A percentile compares a stretch with the other conserved stretches of the same genome.
Conservation (phyloP, 2,113 vertebrate genomes). For the Perca flavescens region DNA sequence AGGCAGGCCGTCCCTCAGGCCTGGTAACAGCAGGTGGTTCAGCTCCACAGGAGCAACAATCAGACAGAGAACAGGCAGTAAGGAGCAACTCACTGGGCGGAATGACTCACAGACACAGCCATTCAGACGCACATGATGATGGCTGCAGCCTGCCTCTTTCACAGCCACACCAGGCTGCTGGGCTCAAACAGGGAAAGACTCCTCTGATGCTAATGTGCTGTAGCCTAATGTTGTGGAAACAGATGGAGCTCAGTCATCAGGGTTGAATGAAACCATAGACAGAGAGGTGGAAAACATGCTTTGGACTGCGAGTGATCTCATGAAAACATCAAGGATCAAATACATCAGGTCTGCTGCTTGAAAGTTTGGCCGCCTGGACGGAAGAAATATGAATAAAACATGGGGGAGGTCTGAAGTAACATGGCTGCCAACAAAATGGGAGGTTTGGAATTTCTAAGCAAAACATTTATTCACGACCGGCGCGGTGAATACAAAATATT, state of each 20-base stretch:
- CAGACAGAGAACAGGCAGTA: constrained; percentile 61
- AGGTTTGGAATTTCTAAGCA: constrained; percentile 74
- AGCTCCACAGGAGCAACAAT: constrained; percentile 72
- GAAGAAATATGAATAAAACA: constrained; percentile 77
- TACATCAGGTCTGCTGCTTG: constrained; percentile 67
- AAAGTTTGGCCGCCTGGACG: constrained; percentile 65
- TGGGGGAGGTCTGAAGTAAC: constrained; percentile 63
- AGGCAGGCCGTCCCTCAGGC: constrained; percentile 67
- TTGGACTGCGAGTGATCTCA: constrained; percentile 69
- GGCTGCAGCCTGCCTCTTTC: constrained; percentile 57
- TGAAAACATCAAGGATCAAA: constrained; percentile 76
- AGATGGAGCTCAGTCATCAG: constrained; percentile 71
- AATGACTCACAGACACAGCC: constrained; percentile 66
- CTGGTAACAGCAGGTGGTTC: constrained; percentile 74
- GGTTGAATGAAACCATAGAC: constrained; percentile 65
- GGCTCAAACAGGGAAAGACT: constrained; percentile 57
- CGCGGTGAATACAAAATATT: constrained; percentile 69
- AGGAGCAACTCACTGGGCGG: constrained; percentile 59
- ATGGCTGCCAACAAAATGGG: constrained; percentile 72
- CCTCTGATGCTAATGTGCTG: constrained; percentile 64
- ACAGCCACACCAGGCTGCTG: constrained; percentile 52
- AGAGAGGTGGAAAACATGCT: constrained; percentile 66
- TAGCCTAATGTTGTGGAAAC: constrained; percentile 76
- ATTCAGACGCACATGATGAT: constrained; percentile 51
- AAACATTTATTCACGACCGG: constrained; percentile 78